A percentile compares a stretch with the other conserved stretches of the same genome.
Evolutionary conservation across 2,797 vertebrate species (phyloP).

Genomic region (Phoxinus dragarum): DNA sequence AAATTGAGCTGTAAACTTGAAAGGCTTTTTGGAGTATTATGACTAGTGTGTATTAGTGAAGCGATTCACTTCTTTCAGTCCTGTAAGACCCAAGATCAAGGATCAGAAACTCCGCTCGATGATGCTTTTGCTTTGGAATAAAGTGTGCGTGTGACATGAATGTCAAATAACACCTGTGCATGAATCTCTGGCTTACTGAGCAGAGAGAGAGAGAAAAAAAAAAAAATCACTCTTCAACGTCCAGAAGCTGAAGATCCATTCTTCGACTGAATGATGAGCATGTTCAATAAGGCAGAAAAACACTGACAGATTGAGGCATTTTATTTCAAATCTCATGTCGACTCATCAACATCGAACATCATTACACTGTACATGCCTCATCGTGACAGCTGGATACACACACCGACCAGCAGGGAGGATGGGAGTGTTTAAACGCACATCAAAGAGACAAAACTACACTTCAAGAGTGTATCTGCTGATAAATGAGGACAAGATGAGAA

Average conservation of each 20-base stretch:
- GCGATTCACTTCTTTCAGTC: constrained; percentile 29
- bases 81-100: constrained; percentile 13
- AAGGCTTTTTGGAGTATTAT: constrained; percentile 8
- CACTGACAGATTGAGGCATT: neutral
- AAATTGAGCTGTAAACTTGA: constrained; percentile 20
- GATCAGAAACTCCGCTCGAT: constrained; percentile 26
- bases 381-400: constrained; percentile 14
- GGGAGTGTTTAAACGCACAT: neutral
- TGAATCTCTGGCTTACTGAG: constrained; percentile 21
- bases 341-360: constrained; percentile 11
- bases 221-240: neutral
- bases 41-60: neutral
- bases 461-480: neutral
- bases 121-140: constrained; percentile 17
- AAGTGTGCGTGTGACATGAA: constrained; percentile 31
- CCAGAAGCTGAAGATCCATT: constrained; percentile 8
- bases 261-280: neutral
- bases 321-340: constrained; percentile 21
- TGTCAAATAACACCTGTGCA: constrained; percentile 38
- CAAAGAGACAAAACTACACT: constrained; percentile 1
- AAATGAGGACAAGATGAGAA: neutral
- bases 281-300: constrained; percentile 15
- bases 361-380: constrained; percentile 21
- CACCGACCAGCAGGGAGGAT: constrained; percentile 3
- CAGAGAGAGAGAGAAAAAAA: neutral